phyloP scores from a whole-genome alignment of 2,888 invertebrate genomes.

The Drosophila diplacantha region DNA sequence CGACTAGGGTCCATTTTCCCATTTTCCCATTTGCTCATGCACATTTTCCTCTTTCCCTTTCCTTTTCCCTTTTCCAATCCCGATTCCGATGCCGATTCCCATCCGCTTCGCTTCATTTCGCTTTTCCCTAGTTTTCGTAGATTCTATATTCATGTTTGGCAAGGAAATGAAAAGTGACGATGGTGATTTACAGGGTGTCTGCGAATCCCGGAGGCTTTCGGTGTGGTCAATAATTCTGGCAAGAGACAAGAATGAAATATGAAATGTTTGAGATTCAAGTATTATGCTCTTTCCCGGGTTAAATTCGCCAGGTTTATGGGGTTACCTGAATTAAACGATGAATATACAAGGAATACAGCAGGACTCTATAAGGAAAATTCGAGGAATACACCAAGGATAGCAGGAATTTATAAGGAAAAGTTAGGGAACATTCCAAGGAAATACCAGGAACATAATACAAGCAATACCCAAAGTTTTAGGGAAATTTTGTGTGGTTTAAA shows the following conservation, averaged over 20 bases:
- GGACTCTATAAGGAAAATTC: too few species aligned
- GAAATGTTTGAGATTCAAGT: neutral
- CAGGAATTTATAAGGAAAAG: neutral
- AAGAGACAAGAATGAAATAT: rapidly evolving
- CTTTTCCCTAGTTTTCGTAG: neutral
- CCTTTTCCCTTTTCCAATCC: neutral
- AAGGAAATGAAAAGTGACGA: conserved; percentile 17
- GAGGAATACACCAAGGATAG: neutral
- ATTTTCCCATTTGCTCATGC: neutral
- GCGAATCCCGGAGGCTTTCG: too few species aligned
- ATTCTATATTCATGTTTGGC: conserved; percentile 26
- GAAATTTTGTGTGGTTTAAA: too few species aligned
- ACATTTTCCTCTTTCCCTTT: neutral
- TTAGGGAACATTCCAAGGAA: too few species aligned
- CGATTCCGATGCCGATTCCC: neutral
- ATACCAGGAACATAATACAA: too few species aligned
- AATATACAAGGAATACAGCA: neutral
- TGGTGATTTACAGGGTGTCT: conserved; percentile 1
- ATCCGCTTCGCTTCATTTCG: conserved; percentile 5
- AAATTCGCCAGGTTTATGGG: neutral
- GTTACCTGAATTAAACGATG: neutral
- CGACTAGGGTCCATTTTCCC: too few species aligned
- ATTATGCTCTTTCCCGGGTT: neutral
- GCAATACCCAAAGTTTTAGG: too few species aligned
- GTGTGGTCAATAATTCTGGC: neutral